Base-by-base conservation (phyloP, 1,140 invertebrate genomes). In the Polyergus mexicanus region DNA sequence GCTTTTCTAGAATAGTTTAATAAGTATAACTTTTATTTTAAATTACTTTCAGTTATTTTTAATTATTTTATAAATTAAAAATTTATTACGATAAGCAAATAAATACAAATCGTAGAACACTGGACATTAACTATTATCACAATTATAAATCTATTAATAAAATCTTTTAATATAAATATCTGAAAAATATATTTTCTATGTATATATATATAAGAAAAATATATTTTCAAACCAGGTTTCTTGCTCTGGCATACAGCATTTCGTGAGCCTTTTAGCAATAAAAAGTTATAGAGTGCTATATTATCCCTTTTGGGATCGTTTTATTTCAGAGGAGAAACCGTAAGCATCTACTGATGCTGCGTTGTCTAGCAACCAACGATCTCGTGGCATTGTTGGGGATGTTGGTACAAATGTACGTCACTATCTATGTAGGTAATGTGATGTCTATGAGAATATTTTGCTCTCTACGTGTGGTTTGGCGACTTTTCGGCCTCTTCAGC, bases 401-500 rank as follows among this genome's bases (percentile, higher is more conserved):
- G 97, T 90, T 96, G 89, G 90, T 96, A 25, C 96, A 96, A 88
- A 96, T 96, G 96, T 95, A 96, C 84, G 89, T 96, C n/a, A 94
- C 95, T 4, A 94, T 96, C 60, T 96, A 96, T 77, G 93, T 94
- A 16, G 94, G 94, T 28, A 92, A 93, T 72, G 87, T 92, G 8
- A 91, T 87, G 38, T 90, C 91, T 13, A 92, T 91, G 16, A 91
- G 91, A 76, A 85, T 83, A 47, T 96, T 96, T 92, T 98, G 98
- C 92, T 96, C 96, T 25, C 93, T 96, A 32, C 96, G 97, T 62
- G 97, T 98, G 1, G 94, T 98, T 8, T 97, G 97, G 94, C 95
- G 98, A 22, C 96, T 97, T 62, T 98, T 98, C 94, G 98, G 98
- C 8, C 95, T 98, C 2, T 97, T 98, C 76, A 98, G 98, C 28